phyloP scores from a whole-genome alignment of 2,888 invertebrate species.

The Phortica magna region DNA sequence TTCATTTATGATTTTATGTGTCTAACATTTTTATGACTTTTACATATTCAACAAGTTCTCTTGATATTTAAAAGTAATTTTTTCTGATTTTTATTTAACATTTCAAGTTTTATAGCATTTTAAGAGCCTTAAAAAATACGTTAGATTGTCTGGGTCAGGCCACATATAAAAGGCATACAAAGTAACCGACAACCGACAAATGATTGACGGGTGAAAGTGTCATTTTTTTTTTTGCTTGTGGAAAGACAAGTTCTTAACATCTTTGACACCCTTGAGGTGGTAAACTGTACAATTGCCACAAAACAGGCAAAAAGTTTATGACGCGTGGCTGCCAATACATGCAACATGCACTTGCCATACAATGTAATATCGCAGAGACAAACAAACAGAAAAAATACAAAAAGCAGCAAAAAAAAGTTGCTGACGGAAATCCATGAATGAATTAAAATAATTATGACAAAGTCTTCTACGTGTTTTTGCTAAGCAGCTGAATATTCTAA shows the following conservation, averaged over 20 bases:
- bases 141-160: no score
- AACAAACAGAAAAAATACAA: no score
- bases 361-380: not conserved
- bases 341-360: not conserved
- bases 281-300: not conserved
- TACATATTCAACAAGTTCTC: no score
- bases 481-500: not conserved
- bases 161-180: not conserved
- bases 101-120: no score
- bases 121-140: no score
- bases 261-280: not conserved
- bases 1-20: not conserved
- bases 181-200: not conserved
- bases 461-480: not conserved
- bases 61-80: no score
- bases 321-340: not conserved
- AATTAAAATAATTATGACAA: not conserved
- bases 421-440: not conserved
- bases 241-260: not conserved
- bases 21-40: not conserved
- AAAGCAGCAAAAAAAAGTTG: not conserved
- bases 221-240: not conserved
- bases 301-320: not conserved
- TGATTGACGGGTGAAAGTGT: not conserved
- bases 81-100: no score